Percentiles rank a stretch among this genome's conserved stretches.
phyloP scores from a whole-genome alignment of 2,888 invertebrate species.

The Tuta absoluta region DNA sequence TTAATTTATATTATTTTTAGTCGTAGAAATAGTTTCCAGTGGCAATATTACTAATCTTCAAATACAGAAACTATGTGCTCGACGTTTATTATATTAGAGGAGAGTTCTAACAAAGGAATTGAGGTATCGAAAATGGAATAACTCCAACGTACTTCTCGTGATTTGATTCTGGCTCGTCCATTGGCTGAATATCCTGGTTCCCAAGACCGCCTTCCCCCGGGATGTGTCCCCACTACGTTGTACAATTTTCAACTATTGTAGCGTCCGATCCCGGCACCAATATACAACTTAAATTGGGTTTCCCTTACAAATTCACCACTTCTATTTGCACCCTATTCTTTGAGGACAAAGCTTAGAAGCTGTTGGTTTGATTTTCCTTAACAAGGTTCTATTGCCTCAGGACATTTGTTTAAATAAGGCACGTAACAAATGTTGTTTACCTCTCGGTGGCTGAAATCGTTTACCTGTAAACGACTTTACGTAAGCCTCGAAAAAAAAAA shows the following conservation, averaged over 20 bases:
- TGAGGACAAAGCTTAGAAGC: conserved; percentile 3
- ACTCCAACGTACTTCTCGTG: neutral
- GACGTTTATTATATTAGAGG: neutral
- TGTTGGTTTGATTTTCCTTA: conserved; percentile 17
- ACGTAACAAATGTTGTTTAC: conserved; percentile 5
- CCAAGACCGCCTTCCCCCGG: conserved; percentile 41
- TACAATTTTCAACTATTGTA: conserved; percentile 62
- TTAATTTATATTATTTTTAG: no score
- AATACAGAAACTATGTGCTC: neutral
- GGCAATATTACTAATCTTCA: neutral
- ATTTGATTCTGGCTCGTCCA: conserved; percentile 26
- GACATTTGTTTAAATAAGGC: conserved; percentile 13
- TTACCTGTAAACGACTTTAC: neutral
- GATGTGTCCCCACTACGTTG: conserved; percentile 51
- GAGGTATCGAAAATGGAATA: neutral
- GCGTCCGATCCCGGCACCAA: conserved; percentile 49
- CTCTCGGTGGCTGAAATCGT: neutral
- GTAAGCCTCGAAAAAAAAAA: neutral
- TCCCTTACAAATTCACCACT: conserved; percentile 41
- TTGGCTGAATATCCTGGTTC: conserved; percentile 31
- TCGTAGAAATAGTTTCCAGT: no score
- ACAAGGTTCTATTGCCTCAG: conserved; percentile 9
- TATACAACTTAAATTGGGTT: conserved; percentile 56
- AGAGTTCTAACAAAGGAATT: neutral
- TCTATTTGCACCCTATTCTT: conserved; percentile 17